These are phyloP conservation scores for Neotoxoptera formosana DNA, from an alignment of 1,140 invertebrate genomes.

Conservation along the genomic window DNA sequence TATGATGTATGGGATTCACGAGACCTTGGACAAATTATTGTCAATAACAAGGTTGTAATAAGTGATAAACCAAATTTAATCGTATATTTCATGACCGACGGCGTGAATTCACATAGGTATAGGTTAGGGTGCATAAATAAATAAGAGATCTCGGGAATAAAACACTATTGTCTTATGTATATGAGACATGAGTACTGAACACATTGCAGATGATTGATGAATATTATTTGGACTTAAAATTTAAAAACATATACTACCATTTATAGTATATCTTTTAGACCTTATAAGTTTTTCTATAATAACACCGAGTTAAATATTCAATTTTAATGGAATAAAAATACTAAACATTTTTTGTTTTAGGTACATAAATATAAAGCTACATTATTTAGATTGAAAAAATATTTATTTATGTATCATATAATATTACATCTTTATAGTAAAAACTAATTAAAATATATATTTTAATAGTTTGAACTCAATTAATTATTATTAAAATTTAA, in stretches of 20 bases:
- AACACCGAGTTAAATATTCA: not conserved
- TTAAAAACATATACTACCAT: not conserved
- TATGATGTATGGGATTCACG: not conserved
- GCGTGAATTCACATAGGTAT: not conserved
- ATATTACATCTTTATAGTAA: not conserved
- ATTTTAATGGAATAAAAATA: not conserved
- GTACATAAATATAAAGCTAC: too few species aligned
- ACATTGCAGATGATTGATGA: not conserved
- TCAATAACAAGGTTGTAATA: conserved; percentile 7
- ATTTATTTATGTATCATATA: not conserved
- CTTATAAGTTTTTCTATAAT: not conserved
- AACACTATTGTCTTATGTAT: not conserved
- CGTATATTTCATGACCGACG: not conserved
- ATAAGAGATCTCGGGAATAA: not conserved
- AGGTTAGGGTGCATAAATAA: not conserved
- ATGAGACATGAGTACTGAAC: not conserved
- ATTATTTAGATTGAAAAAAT: too few species aligned
- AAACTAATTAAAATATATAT: not conserved
- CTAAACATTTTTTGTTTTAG: not conserved
- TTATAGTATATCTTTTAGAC: not conserved
- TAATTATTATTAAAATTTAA: not conserved
- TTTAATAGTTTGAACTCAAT: not conserved
- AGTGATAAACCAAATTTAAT: not conserved
- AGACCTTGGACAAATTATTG: not conserved
- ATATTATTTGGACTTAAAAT: not conserved